Evolutionary conservation across 30 jellyfish, hydroid and myxozoan species (phyloP), one percentile per base, ranked within the genome.

Genomic region (Phacellophora camtschatica): DNA sequence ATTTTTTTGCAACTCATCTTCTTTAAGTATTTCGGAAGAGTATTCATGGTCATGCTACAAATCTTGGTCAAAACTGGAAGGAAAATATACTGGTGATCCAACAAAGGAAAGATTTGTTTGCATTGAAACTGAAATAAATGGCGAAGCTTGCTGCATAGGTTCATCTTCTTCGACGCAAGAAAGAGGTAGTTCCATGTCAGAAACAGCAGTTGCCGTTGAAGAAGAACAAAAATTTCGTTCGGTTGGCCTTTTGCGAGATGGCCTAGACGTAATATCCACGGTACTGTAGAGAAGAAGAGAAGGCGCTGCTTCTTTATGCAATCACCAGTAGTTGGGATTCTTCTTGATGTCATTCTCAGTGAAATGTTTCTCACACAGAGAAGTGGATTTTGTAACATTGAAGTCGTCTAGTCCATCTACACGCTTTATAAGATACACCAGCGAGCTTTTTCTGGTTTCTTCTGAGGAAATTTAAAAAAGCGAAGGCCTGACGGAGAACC

Each of bases 341-440:
- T n/a, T n/a, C 83, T 32, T 68, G 41, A 68, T 68, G 68, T 68
- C 83, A 24, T 20, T 36, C 39, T 46, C 83, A 25, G 34, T 68
- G 43, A 68, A 68, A 70, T 68, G 83, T 42, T 68, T 70, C n/a
- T 68, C 70, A 49, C 83, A 68, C 68, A 68, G 56, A 68, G n/a
- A 35, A n/a, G 83, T 68, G 72, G 55, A n/a, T 42, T 45, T 36
- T 36, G 66, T 68, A 35, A 68, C 83, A 30, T 45, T 42, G 83
- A 68, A 68, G 24, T 70, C 70, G 43, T 68, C 83, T 70, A 68
- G 42, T 25, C 83, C 83, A 39, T 68, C 83, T 36, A 68, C 83
- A 22, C 83, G 23, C 42, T 68, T 39, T 9, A 68, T 68, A 69
- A 39, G 27, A 27, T 39, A 36, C 33, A 69, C 39, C 83, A 69